Evolutionary conservation across 2,797 vertebrate species (phyloP), one percentile per base, ranked within the genome.

Genomic region (Onychomys torridus): DNA sequence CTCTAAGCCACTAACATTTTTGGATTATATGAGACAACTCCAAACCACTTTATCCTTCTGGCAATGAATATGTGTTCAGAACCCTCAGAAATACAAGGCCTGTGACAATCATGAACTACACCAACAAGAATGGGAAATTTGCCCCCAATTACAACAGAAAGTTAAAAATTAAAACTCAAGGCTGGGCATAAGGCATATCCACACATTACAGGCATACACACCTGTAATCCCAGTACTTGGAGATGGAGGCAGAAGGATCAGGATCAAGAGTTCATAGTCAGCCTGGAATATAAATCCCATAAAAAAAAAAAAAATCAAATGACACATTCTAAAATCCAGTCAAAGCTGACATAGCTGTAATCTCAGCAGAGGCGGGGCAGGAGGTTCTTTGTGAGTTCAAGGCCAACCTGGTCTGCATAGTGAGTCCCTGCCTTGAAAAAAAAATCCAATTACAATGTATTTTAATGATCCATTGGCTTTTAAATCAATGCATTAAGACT

Each of bases 151-250:
- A 85, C 52, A 75, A 85, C 12, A 79, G 46, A 88, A 78, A 81
- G 81, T 40, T 78, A 65, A 95, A 96, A 89, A 86, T 49, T 16
- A 75, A 92, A 97, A 94, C 73, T 79, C 67, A 61, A 77, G 13
- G 13, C 67, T 89, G 19, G 40, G 43, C 73, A 77, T 25, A 32
- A 57, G 21, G 73, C 49, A 52, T 52, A 52, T 12, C 49, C 49
- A 52, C 49, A 52, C 49, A 13, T 52, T 52, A 52, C 49, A 12
- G n/a, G 6, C 32, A n/a, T 14, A n/a, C 32, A 49, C 2, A 10
- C 57, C 71, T 61, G 7, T 63, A 46, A 89, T 34, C 73, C 37
- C 73, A 76, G 87, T 29, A 46, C 40, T 49, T 77, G 40, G 40
- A 63, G 87, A 6, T 6, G 1, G 43, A 10, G 10, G 23, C 37